Conservation (phyloP, 2,888 invertebrate genomes). For the Drosophila meridiana region DNA sequence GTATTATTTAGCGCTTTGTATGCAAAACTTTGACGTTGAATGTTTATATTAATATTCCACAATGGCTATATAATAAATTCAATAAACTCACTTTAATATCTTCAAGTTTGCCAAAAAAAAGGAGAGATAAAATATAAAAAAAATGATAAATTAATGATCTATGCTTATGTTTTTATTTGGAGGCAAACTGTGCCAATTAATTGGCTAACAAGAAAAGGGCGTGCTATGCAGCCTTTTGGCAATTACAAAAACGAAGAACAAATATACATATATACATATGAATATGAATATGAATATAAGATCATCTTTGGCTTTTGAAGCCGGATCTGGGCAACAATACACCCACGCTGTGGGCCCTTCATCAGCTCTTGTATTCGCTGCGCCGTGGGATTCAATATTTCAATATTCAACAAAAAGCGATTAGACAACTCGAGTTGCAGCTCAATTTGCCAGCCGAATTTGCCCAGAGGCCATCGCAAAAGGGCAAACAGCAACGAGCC, state of each 20-base stretch:
- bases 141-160: slow-evolving; percentile 20
- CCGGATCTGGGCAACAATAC: slow-evolving; percentile 55
- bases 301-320: slow-evolving; percentile 23
- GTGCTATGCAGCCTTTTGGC: slow-evolving; percentile 19
- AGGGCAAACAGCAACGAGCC: slow-evolving; percentile 36
- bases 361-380: slow-evolving; percentile 7
- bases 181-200: slow-evolving; percentile 37
- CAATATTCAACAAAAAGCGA: slow-evolving; percentile 34
- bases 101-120: slow-evolving; percentile 4
- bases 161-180: not conserved
- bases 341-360: slow-evolving; percentile 50
- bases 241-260: slow-evolving; percentile 19
- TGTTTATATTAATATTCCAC: slow-evolving; percentile 45
- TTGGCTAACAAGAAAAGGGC: slow-evolving; percentile 32
- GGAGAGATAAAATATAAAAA: not conserved
- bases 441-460: slow-evolving; percentile 45
- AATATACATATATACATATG: not conserved
- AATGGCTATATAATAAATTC: slow-evolving; percentile 33
- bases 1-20: slow-evolving; percentile 36
- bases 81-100: slow-evolving; percentile 5
- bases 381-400: slow-evolving; percentile 21
- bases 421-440: slow-evolving; percentile 46
- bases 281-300: not conserved
- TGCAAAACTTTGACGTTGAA: slow-evolving; percentile 51
- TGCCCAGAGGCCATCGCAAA: slow-evolving; percentile 24